Conservation (phyloP, 2,113 vertebrate genomes). For the Fregetta grallaria region DNA sequence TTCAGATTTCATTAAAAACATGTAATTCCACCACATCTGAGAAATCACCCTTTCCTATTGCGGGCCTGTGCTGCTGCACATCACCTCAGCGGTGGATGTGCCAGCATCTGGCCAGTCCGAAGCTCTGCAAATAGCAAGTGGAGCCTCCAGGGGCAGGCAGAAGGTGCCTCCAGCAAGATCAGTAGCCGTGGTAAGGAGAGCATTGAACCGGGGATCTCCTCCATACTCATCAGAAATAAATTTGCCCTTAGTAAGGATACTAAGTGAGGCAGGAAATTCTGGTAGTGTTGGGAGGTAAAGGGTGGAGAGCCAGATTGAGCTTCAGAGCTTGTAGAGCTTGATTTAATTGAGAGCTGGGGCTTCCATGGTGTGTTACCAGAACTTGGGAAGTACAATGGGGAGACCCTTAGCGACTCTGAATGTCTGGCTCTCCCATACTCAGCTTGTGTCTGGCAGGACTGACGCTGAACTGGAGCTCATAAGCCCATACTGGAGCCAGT, state of each 20-base stretch:
- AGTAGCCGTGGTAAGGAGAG: not conserved
- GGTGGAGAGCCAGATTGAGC: not conserved
- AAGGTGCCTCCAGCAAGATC: not conserved
- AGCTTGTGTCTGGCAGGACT: not conserved
- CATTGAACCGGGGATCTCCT: not conserved
- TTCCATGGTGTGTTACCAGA: not conserved
- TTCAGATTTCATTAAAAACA: not conserved
- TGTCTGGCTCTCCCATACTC: not conserved
- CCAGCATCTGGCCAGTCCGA: not conserved
- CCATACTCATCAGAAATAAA: not conserved
- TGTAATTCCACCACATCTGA: not conserved
- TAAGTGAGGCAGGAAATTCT: not conserved
- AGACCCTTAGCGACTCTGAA: not conserved
- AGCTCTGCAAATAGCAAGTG: not conserved
- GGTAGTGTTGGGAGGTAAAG: not conserved
- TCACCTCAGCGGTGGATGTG: not conserved
- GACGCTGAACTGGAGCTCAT: not conserved
- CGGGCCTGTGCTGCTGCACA: not conserved
- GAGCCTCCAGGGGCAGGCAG: not conserved
- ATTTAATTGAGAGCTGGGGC: not conserved
- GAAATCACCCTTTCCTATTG: not conserved
- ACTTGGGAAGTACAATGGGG: not conserved
- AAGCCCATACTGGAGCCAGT: not conserved
- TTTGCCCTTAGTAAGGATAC: not conserved
- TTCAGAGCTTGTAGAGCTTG: not conserved